Percentiles rank a stretch among this genome's conserved stretches.
phyloP scores from a whole-genome alignment of 2,888 invertebrate species.

The Hirtodrosophila alboralis region DNA sequence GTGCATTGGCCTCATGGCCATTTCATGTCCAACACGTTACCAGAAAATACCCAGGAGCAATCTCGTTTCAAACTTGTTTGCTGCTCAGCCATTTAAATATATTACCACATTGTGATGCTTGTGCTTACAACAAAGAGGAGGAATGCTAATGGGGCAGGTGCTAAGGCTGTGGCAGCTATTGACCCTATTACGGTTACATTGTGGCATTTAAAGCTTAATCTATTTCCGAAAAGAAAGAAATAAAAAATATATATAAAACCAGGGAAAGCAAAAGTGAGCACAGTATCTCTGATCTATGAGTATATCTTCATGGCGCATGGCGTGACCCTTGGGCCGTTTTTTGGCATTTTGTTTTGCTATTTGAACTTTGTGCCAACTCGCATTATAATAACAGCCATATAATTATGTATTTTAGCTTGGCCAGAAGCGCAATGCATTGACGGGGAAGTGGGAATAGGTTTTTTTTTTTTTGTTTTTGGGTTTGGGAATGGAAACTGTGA shows the following conservation, averaged over 20 bases:
- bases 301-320: conserved; percentile 30
- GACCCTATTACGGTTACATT: conserved; percentile 59
- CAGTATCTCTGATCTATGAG: conserved; percentile 56
- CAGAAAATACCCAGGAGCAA: conserved; percentile 33
- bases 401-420: conserved; percentile 72
- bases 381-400: conserved; percentile 72
- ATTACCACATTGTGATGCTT: conserved; percentile 42
- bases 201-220: conserved; percentile 60
- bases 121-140: conserved; percentile 50
- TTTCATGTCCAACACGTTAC: conserved; percentile 10
- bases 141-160: conserved; percentile 56
- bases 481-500: too few species aligned
- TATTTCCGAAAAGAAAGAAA: conserved; percentile 39
- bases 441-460: background rate
- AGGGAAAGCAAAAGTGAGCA: conserved; percentile 25
- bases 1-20: background rate
- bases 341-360: conserved; percentile 31
- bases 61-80: conserved; percentile 48
- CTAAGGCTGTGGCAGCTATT: conserved; percentile 37
- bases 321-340: conserved; percentile 35
- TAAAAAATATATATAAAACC: background rate
- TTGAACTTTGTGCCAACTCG: conserved; percentile 68
- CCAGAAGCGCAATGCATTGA: conserved; percentile 57
- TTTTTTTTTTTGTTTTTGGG: too few species aligned
- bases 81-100: conserved; percentile 53